Base-by-base conservation (phyloP, 2,113 vertebrate genomes). In the Ascaphus truei region DNA sequence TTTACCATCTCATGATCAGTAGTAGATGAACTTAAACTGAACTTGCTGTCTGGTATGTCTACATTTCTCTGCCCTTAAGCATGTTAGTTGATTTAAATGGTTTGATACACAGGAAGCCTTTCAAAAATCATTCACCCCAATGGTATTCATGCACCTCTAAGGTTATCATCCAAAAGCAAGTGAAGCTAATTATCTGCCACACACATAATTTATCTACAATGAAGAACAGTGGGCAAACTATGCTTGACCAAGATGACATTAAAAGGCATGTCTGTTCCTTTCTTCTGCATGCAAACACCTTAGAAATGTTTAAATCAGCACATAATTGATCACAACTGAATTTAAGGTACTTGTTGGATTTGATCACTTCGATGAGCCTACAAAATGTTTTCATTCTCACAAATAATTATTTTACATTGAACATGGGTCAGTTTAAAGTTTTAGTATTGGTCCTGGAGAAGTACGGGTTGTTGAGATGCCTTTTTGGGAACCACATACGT, bases 21-120 rank as follows among this genome's bases (percentile, higher is more conserved):
- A 55, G 48, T 55, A 75, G 82, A 77, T 87, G 85, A 88, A 89
- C 83, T 90, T 72, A 45, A 80, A 77, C 48, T 86, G 84, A 88
- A 88, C 85, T 80, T 27, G 0, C 16, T 53, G 62, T 76, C 73
- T 81, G 77, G 58, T 78, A 79, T 75, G 71, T 81, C 80, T 81
- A 80, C 47, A 73, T 81, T 88, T 82, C 63, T 86, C 61, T 83
- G 43, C 80, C 81, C 80, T 82, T 78, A 76, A 86, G 81, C 81
- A 77, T 88, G 73, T 76, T 79, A 81, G 73, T 83, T 68, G 69
- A 85, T 80, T 64, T 77, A 69, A 78, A 80, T 77, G 74, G 80
- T 87, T 72, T 82, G 74, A 88, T 85, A 76, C 75, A 76, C 22
- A 67, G 41, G 63, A 75, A 65, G 79, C 75, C 75, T 76, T 65